Evolutionary conservation across 2,113 vertebrate genomes (phyloP), one percentile per base, ranked within the genome.

Genomic region (Lepus americanus): DNA sequence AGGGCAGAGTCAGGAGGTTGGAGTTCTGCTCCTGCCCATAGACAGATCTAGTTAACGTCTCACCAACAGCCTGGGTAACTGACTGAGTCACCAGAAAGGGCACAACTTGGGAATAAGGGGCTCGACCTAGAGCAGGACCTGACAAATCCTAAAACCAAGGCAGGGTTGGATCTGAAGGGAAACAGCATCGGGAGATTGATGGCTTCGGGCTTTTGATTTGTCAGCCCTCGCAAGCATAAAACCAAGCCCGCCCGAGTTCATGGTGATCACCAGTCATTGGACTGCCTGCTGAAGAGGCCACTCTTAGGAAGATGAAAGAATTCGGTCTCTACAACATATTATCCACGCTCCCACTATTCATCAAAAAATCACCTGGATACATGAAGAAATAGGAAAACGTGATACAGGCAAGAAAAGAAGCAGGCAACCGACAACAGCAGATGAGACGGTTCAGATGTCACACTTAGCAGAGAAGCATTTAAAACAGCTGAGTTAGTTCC

Each of bases 391-490:
- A 20, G 25, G 27, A 39, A 81, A 77, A 20, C 31, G 19, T 55
- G 53, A 92, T 12, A 80, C 23, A 36, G 20, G 33, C 66, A 88
- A 84, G 20, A 49, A 89, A 33, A 83, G 36, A 23, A 36, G 66
- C n/a, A 85, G 33, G 39, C 76, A 90, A 76, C 20, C 49, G n/a
- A n/a, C 72, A 86, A 80, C 31, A 83, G 17, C 94, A 88, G 91
- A 70, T 51, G 16, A 94, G 72, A 79, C 49, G 63, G 33, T 31
- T 74, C 61, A 61, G 53, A 85, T 78, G 74, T 61, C 78, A 51
- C 36, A 69, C 2, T 83, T 79, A 64, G 77, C 51, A 87, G 53
- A 90, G 19, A 63, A 51, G 19, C 36, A 87, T 83, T 92, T 79
- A 66, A 94, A 93, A 67, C 1, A 87, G 61, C 9, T 89, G 59